phyloP scores from a whole-genome alignment of 2,797 vertebrate species.

The Falco cherrug region DNA sequence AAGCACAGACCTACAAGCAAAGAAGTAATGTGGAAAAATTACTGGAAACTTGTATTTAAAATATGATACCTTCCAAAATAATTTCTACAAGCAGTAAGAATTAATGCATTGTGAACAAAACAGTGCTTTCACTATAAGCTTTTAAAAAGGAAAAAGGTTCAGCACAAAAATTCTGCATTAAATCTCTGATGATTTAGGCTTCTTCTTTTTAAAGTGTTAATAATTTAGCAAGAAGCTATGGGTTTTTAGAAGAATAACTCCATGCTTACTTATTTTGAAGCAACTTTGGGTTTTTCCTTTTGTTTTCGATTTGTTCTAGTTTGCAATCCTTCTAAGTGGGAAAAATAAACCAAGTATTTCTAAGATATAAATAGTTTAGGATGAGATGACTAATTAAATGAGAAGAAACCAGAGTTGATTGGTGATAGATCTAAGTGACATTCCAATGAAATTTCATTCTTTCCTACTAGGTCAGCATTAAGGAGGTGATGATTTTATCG shows the following conservation, averaged over 20 bases:
- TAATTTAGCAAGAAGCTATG: constrained; percentile 53
- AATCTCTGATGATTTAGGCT: constrained; percentile 22
- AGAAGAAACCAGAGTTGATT: constrained; percentile 31
- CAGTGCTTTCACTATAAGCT: constrained; percentile 63
- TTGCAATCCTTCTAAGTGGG: neutral
- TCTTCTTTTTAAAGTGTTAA: constrained; percentile 48
- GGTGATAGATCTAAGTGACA: constrained; percentile 55
- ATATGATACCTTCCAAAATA: constrained; percentile 70
- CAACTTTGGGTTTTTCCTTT: neutral
- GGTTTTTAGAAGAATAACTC: constrained; percentile 28
- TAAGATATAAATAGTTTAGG: constrained; percentile 39
- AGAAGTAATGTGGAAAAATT: constrained; percentile 66
- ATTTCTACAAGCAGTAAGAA: constrained; percentile 70
- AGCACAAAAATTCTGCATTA: constrained; percentile 57
- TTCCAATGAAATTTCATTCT: constrained; percentile 53
- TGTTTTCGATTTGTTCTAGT: constrained; percentile 51
- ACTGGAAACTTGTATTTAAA: constrained; percentile 73
- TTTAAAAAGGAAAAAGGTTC: constrained; percentile 16
- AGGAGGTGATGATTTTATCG: constrained; percentile 41
- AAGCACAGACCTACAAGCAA: constrained; percentile 34
- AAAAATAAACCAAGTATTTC: constrained; percentile 29
- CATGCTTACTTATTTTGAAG: constrained; percentile 18
- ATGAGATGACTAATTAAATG: constrained; percentile 60
- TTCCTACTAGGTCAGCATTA: neutral
- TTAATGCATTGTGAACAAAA: constrained; percentile 68